A percentile compares a stretch with the other conserved stretches of the same genome.
Conservation (phyloP, 2,888 invertebrate species). For the Troides aeacus region DNA sequence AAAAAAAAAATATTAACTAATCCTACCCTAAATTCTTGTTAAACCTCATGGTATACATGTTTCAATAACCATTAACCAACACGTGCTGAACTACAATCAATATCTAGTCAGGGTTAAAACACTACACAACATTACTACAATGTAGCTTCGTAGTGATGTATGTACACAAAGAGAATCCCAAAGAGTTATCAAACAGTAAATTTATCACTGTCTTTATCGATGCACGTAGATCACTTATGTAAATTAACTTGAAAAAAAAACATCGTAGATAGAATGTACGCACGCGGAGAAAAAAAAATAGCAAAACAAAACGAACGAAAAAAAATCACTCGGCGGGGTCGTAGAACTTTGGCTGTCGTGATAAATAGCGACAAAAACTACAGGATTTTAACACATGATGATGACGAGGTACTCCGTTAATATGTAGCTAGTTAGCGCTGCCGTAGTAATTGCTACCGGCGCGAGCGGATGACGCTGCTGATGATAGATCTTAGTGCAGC, state of each 20-base stretch:
- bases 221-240: neutral
- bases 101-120: too few relatives aligned
- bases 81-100: too few relatives aligned
- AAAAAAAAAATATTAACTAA: too few relatives aligned
- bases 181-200: too few relatives aligned
- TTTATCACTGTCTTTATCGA: neutral
- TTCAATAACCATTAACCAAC: too few relatives aligned
- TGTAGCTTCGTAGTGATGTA: too few relatives aligned
- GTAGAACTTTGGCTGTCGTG: conserved; percentile 1
- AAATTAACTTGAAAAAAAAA: neutral
- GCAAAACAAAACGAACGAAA: neutral
- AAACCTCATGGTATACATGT: too few relatives aligned
- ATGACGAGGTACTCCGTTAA: conserved; percentile 3
- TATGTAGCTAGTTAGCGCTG: conserved; percentile 11
- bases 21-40: too few relatives aligned
- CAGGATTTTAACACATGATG: neutral
- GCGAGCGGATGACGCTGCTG: neutral
- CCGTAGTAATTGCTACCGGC: conserved; percentile 16
- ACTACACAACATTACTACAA: too few relatives aligned
- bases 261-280: neutral
- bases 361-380: conserved; percentile 1
- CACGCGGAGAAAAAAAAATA: neutral
- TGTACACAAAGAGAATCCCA: too few relatives aligned
- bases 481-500: conserved; percentile 1
- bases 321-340: neutral